Percentiles rank a stretch among this genome's conserved stretches.
These are phyloP conservation scores for Pteronura brasiliensis DNA, from an alignment of 2,113 vertebrate species.

Conservation along the genomic window DNA sequence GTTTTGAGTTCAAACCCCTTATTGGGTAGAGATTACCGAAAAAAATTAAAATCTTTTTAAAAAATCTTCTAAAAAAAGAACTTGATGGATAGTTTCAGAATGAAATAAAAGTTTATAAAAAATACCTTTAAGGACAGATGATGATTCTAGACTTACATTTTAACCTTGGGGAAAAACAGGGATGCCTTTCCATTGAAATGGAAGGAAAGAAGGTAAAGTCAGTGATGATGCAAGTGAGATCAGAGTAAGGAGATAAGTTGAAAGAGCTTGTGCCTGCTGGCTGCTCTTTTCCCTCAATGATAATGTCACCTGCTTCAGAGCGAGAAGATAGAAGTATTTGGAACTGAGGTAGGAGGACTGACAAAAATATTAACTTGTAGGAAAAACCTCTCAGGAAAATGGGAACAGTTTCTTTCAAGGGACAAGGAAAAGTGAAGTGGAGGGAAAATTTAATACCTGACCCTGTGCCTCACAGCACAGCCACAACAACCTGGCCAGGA, in stretches of 20 bases:
- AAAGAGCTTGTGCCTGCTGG: neutral
- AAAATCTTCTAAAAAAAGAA: neutral
- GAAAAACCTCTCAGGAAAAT: neutral
- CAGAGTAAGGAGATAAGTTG: neutral
- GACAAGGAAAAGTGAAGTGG: neutral
- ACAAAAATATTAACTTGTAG: neutral
- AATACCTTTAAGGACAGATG: neutral
- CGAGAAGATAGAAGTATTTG: neutral
- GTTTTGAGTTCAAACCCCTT: neutral
- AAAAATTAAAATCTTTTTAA: neutral
- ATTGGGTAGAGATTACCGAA: neutral
- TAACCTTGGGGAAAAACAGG: neutral
- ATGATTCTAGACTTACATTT: neutral
- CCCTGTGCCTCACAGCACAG: neutral
- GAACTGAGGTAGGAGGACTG: neutral
- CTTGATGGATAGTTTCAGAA: neutral
- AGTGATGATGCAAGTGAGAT: neutral
- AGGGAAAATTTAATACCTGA: neutral
- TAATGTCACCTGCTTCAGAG: neutral
- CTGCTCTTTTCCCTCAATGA: neutral
- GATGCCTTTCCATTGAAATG: neutral
- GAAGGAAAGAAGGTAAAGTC: neutral
- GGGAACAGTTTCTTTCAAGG: neutral
- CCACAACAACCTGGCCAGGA: neutral
- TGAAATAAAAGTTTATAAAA: neutral